phyloP scores from a whole-genome alignment of 2,113 vertebrate species.

The Brachyistius frenatus region DNA sequence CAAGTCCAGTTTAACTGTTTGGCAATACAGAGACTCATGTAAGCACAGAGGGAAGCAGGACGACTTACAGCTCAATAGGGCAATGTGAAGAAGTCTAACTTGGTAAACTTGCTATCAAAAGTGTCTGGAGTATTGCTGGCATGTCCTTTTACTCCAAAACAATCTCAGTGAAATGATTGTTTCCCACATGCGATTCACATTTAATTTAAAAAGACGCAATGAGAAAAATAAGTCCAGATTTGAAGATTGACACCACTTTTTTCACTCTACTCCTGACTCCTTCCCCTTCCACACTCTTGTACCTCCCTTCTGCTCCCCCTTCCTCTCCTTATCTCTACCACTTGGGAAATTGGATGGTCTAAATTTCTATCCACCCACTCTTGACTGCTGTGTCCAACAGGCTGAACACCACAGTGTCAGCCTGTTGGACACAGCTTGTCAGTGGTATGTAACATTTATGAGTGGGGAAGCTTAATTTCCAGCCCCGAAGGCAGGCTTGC shows the following conservation, averaged over 20 bases:
- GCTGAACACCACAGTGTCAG: constrained; percentile 65
- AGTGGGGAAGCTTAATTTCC: constrained; percentile 52
- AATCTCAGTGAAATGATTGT: not conserved
- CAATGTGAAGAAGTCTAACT: no score
- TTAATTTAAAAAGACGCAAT: not conserved
- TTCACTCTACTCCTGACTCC: constrained; percentile 14
- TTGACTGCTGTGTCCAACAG: constrained; percentile 69
- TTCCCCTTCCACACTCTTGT: constrained; percentile 31
- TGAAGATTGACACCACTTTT: constrained; percentile 18
- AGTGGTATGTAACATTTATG: constrained; percentile 55
- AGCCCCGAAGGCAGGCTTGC: constrained; percentile 37
- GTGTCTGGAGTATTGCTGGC: not conserved
- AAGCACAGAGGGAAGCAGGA: no score
- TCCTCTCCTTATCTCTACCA: constrained; percentile 51
- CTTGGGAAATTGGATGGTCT: constrained; percentile 65
- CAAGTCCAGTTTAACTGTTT: no score
- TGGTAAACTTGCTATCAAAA: no score
- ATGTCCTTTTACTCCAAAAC: not conserved
- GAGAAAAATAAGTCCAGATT: constrained; percentile 16
- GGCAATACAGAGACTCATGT: no score
- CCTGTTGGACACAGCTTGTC: constrained; percentile 72
- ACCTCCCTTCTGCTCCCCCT: constrained; percentile 43
- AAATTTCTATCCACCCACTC: constrained; percentile 71
- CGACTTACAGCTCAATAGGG: no score
- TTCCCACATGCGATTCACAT: not conserved